Evolutionary conservation across 2,888 invertebrate genomes (phyloP), one percentile per base, ranked within the genome.

Genomic region (Macropis europaea): DNA sequence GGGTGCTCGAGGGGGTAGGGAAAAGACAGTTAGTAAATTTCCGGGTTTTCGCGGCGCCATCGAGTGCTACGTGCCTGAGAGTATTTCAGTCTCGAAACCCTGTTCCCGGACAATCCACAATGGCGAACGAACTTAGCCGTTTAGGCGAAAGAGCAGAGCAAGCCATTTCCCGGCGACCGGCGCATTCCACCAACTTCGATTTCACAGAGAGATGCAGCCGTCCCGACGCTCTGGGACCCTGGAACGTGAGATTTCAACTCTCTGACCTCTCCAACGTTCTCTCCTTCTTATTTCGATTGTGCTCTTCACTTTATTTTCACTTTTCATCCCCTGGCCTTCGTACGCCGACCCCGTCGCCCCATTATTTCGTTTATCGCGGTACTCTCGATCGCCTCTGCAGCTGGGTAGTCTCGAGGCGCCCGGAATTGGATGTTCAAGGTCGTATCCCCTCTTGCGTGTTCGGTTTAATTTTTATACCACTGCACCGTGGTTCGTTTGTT

Each of bases 181-280:
- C 13, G 38, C 57, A 48, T 72, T 71, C 60, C 34, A 13, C 15
- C 40, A 67, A 67, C 66, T 73, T 73, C 42, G 67, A 73, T 73
- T 66, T 48, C 52, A 2, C 36, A 22, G 26, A 17, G 45, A 30
- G 45, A 15, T 26, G 54, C 57, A 32, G 22, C 40, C 48, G 48
- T 24, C 22, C 13, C 52, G 34, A 30, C 53, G 22, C 42, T 3
- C 11, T 47, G 53, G 34, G 34, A 7, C 38, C 38, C 15, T 13
- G 43, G 17, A 30, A 28, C 28, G 34, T 9, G 34, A 38, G 15
- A 15, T 30, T 15, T 19, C 15, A 24, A 5, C 13, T 9, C 19
- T 26, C 26, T 17, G n/a, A n/a, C n/a, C 15, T 43, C 43, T 56
- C 38, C 15, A 3, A 22, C 32, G 9, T 11, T 26, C 13, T 24